These are phyloP conservation scores for Leptopilina boulardi DNA, from an alignment of 1,140 invertebrate genomes.

Conservation along the genomic window DNA sequence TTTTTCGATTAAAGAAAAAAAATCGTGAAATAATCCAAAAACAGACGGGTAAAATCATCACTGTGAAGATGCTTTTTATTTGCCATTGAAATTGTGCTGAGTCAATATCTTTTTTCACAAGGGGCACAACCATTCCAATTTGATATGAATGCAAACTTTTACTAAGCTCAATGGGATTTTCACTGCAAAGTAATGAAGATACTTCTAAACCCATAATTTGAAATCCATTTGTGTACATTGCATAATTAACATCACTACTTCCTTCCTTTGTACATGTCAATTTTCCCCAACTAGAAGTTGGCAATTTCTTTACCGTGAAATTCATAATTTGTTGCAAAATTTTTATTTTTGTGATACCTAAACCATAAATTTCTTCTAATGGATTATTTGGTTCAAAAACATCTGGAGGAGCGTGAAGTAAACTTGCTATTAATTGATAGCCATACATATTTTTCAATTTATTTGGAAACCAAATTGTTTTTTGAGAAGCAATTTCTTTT, in stretches of 20 bases:
- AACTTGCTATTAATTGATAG: background rate
- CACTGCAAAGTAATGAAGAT: too few species aligned
- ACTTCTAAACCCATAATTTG: too few species aligned
- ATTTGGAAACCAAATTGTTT: background rate
- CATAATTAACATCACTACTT: too few species aligned
- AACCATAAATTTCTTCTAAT: too few species aligned
- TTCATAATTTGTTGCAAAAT: background rate
- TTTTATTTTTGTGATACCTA: too few species aligned
- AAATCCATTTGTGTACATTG: too few species aligned
- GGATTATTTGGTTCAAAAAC: background rate
- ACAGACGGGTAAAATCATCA: background rate
- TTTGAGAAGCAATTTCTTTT: background rate
- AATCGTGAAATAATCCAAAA: too few species aligned
- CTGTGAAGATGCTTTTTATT: background rate
- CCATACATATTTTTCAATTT: background rate
- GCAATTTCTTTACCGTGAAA: background rate
- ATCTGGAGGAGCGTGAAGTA: background rate
- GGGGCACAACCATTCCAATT: background rate
- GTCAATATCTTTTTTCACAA: background rate
- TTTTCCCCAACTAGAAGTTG: background rate
- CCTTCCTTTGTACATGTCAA: too few species aligned
- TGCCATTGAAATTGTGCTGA: background rate
- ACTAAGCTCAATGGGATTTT: too few species aligned
- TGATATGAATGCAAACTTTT: background rate
- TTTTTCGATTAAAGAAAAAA: too few species aligned